Conservation (phyloP, 2,113 vertebrate genomes). For the Takifugu bimaculatus region DNA sequence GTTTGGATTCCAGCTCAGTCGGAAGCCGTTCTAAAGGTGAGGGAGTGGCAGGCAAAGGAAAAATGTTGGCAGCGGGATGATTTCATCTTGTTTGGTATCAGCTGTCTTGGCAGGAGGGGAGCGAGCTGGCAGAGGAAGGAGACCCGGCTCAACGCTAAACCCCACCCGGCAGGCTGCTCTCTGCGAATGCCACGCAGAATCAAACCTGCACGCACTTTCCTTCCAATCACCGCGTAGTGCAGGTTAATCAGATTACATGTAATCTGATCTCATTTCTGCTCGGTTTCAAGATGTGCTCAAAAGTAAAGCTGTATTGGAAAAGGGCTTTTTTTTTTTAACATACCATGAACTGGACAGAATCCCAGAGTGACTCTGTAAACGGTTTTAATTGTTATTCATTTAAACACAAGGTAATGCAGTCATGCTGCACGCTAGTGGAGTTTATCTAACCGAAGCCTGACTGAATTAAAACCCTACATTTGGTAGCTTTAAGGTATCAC, state of each 20-base stretch:
- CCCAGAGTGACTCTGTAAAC: no score
- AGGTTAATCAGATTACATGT: constrained; percentile 36
- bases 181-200: constrained; percentile 25
- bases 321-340: no score
- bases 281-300: no score
- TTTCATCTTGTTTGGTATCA: constrained; percentile 27
- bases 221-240: constrained; percentile 26
- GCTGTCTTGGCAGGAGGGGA: constrained; percentile 33
- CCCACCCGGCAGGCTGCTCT: constrained; percentile 53
- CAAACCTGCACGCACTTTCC: constrained; percentile 27
- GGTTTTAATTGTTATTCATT: no score
- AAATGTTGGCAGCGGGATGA: constrained; percentile 27
- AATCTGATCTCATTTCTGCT: constrained; percentile 6
- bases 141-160: constrained; percentile 47
- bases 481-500: no score
- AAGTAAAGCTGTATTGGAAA: no score
- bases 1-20: constrained; percentile 22
- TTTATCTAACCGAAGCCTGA: no score
- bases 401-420: no score
- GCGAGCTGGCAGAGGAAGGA: constrained; percentile 34
- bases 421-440: no score
- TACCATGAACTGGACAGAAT: no score
- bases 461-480: no score
- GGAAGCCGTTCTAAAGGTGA: constrained; percentile 38
- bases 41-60: constrained; percentile 34